phyloP scores from a whole-genome alignment of 2,113 vertebrate genomes.

The Zosterops pallidus region DNA sequence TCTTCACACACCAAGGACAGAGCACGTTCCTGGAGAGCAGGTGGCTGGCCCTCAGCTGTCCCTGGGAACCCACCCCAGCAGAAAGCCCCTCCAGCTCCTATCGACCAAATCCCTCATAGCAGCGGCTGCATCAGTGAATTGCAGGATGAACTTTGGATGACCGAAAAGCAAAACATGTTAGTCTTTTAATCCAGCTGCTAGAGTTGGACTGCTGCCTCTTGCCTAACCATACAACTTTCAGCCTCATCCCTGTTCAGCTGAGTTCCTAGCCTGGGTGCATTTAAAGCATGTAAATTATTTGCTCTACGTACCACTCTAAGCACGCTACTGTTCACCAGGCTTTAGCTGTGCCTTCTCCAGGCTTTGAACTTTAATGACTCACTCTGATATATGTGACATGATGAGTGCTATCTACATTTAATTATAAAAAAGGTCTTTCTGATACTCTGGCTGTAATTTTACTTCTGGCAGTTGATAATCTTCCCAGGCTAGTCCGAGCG shows the following conservation, averaged over 20 bases:
- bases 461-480: background rate
- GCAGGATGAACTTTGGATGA: constrained; percentile 40
- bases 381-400: background rate
- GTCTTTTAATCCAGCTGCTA: constrained; percentile 23
- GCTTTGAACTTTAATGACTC: constrained; percentile 26
- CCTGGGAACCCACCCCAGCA: background rate
- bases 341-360: background rate
- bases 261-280: background rate
- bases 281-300: constrained; percentile 1
- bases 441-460: background rate
- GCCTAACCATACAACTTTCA: background rate
- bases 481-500: background rate
- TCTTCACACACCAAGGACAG: background rate
- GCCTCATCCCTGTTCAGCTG: background rate
- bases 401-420: background rate
- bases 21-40: background rate
- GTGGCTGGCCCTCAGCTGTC: background rate
- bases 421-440: background rate
- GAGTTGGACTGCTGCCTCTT: constrained; percentile 2
- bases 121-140: background rate
- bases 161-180: constrained; percentile 9
- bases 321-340: background rate
- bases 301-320: background rate
- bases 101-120: background rate
- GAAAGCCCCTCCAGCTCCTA: background rate